These are phyloP conservation scores for Sebastiscus tertius DNA, from an alignment of 2,797 vertebrate species.

Conservation along the genomic window DNA sequence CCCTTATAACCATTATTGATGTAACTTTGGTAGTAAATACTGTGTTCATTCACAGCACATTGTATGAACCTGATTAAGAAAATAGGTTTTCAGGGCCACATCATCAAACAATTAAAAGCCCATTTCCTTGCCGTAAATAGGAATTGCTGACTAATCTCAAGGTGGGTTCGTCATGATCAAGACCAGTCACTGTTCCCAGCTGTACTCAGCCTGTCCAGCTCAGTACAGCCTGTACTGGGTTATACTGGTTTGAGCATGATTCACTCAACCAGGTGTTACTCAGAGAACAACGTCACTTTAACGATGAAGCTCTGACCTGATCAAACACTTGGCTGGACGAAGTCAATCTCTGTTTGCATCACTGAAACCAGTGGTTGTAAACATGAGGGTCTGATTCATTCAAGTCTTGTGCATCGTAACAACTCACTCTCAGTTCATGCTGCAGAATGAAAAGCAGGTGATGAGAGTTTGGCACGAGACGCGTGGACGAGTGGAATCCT, in stretches of 20 bases:
- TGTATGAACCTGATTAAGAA: not conserved
- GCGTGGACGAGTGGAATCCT: not conserved
- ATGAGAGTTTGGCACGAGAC: slow-evolving; percentile 23
- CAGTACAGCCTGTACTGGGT: not conserved
- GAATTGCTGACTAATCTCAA: not conserved
- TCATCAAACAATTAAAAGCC: not conserved
- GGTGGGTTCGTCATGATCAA: slow-evolving; percentile 8
- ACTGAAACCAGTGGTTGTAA: not conserved
- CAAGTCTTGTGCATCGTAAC: not conserved
- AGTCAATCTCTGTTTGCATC: not conserved
- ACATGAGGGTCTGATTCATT: not conserved
- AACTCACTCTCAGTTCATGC: not conserved
- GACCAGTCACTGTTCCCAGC: slow-evolving; percentile 22
- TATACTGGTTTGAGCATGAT: slow-evolving; percentile 45
- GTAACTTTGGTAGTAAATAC: not conserved
- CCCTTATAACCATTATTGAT: not conserved
- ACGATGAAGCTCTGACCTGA: not conserved
- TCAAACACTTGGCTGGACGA: not conserved
- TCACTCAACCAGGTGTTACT: slow-evolving; percentile 65
- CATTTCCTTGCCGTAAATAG: not conserved
- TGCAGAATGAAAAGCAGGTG: not conserved
- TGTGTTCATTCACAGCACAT: not conserved
- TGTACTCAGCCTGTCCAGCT: not conserved
- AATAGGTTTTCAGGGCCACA: not conserved
- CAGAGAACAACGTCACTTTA: slow-evolving; percentile 30